These are phyloP conservation scores for Cyphomyrus discorhynchus DNA, from an alignment of 2,113 vertebrate species.

Conservation along the genomic window DNA sequence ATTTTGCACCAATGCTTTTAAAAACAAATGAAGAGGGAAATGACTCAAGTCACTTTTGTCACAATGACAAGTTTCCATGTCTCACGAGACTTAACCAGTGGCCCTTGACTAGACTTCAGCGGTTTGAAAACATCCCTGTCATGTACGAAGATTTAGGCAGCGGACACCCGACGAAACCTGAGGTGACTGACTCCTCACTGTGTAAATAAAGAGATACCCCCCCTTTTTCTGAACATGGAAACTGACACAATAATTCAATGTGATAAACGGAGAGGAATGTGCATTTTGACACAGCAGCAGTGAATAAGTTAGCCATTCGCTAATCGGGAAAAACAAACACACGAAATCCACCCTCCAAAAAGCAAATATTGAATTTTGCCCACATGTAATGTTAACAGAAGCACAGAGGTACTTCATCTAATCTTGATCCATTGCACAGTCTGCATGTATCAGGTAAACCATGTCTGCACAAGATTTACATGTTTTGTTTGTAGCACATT, in stretches of 20 bases:
- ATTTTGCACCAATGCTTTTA: not conserved
- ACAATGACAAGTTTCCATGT: not conserved
- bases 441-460: not conserved
- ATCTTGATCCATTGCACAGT: not conserved
- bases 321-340: not conserved
- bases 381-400: not conserved
- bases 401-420: not conserved
- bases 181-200: not conserved
- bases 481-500: not conserved
- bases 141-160: not conserved
- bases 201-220: not conserved
- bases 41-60: not conserved
- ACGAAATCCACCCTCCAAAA: not conserved
- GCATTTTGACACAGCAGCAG: not conserved
- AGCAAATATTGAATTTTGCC: conserved; percentile 1
- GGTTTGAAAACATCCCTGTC: not conserved
- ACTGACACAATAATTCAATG: not conserved
- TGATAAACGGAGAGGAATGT: not conserved
- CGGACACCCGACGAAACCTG: not conserved
- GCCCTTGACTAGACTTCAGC: not conserved
- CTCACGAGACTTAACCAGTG: not conserved
- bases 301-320: not conserved
- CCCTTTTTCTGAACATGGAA: not conserved
- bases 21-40: not conserved
- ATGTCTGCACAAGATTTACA: not conserved